Evolutionary conservation across 2,888 invertebrate species (phyloP), one percentile per base, ranked within the genome.

Genomic region (Pandemis cinnamomeana): DNA sequence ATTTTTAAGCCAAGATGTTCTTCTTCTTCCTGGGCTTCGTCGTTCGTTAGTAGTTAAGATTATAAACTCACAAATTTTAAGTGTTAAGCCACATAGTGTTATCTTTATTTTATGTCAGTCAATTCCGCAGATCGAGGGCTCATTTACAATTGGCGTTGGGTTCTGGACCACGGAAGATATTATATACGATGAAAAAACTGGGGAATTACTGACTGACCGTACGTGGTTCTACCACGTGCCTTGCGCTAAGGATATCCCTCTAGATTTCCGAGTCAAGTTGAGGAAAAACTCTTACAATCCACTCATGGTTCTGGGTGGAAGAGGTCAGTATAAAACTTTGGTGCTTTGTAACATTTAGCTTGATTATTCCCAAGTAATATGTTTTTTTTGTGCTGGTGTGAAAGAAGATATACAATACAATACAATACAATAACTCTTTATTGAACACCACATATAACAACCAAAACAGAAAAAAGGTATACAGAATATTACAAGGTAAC

Each of bases 201-300:
- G 96, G 2, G 89, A 93, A 78, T 82, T 96, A 7, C 87, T 96
- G 6, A 96, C 96, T 13, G 93, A 95, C 81, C 93, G 96, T 71
- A 96, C 96, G 11, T 97, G 97, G 97, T 95, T 94, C 74, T 96
- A 96, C 81, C 95, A 95, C 82, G 94, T 95, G 13, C 96, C 96
- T 0, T 95, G 95, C 13, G 92, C 95, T 0, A 95, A 95, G 80
- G 96, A 96, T 80, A 96, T 96, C 80, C 96, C 96, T 0, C 88
- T 95, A 13, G 95, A 96, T 85, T 95, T 96, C 77, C 91, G 95
- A 67, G 87, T 96, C 3, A 92, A 92, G 51, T 94, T 96, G 75
- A 88, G 94, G 10, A 93, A 94, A 80, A 95, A 95, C 78, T 91
- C 95, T 63, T 91, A 94, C 0, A 96, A 96, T 87, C 91, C 92